Evolutionary conservation across 1,140 invertebrate species (phyloP).

Genomic region (Onthophagus taurus): DNA sequence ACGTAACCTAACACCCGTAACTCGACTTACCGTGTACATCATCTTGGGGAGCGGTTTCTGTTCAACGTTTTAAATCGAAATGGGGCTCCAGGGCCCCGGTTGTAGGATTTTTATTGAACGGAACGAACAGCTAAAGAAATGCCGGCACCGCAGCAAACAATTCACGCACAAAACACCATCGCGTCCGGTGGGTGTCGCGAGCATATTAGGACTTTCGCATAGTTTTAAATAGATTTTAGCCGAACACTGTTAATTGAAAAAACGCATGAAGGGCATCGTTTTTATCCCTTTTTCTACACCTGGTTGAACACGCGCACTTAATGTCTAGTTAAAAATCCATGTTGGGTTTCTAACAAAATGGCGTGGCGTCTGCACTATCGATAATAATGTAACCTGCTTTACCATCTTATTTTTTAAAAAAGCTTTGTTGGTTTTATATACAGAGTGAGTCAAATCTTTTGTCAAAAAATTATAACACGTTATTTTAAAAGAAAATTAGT

Average conservation of each 20-base stretch:
- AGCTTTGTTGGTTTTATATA: too few species aligned
- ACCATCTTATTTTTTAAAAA: too few species aligned
- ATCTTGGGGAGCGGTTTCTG: constrained; percentile 29
- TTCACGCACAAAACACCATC: constrained; percentile 10
- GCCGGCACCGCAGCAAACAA: constrained; percentile 3
- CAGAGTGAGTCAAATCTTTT: too few species aligned
- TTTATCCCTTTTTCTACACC: constrained; percentile 11
- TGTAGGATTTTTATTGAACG: not conserved
- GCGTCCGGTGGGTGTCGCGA: not conserved
- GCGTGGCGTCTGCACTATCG: constrained; percentile 18
- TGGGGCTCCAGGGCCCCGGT: not conserved
- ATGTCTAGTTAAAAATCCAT: constrained; percentile 17
- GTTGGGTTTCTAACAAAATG: constrained; percentile 18
- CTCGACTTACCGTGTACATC: constrained; percentile 44
- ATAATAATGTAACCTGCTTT: constrained; percentile 9
- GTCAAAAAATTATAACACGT: too few species aligned
- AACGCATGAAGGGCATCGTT: constrained; percentile 14
- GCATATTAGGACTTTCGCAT: constrained; percentile 8
- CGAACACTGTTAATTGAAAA: constrained; percentile 2
- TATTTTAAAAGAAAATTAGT: too few species aligned
- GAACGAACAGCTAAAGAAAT: constrained; percentile 12
- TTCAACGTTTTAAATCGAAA: constrained; percentile 7
- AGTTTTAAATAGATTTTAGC: too few species aligned
- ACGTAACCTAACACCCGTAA: not conserved
- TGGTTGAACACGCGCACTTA: not conserved